A percentile compares a stretch with the other conserved stretches of the same genome.
Evolutionary conservation across 1,140 invertebrate species (phyloP).

Genomic region (Eumeta japonica): DNA sequence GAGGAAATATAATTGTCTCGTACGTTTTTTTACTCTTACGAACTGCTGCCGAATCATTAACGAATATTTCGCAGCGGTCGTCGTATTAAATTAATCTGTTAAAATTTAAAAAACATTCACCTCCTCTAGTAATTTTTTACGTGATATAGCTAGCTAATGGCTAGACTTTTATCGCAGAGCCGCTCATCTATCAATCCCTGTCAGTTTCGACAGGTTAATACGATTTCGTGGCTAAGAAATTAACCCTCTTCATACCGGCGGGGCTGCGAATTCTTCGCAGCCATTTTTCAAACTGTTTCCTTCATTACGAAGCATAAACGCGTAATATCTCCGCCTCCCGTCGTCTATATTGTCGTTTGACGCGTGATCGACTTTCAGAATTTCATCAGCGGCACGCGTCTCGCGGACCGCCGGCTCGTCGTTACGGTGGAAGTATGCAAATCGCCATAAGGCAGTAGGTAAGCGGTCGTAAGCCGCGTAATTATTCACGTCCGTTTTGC

Average conservation of each 20-base stretch:
- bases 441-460: conserved; percentile 53
- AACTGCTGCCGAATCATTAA: too few species aligned
- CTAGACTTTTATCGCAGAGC: conserved; percentile 5
- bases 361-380: too few species aligned
- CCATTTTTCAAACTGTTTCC: conserved; percentile 11
- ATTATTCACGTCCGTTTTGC: conserved; percentile 56
- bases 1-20: too few species aligned
- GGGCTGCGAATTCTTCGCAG: conserved; percentile 7
- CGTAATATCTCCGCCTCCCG: too few species aligned
- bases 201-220: conserved; percentile 16
- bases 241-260: conserved; percentile 11
- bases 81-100: neutral
- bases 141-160: too few species aligned
- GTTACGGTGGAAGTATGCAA: conserved; percentile 55
- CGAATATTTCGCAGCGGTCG: neutral
- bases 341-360: too few species aligned
- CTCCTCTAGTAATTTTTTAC: neutral
- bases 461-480: conserved; percentile 53
- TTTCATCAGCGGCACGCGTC: neutral
- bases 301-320: conserved; percentile 8
- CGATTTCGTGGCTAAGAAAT: conserved; percentile 9
- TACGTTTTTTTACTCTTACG: too few species aligned
- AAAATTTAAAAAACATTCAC: neutral
- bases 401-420: conserved; percentile 22
- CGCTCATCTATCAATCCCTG: conserved; percentile 11